Conservation (phyloP, 2,888 invertebrate species). For the Busseola fusca region DNA sequence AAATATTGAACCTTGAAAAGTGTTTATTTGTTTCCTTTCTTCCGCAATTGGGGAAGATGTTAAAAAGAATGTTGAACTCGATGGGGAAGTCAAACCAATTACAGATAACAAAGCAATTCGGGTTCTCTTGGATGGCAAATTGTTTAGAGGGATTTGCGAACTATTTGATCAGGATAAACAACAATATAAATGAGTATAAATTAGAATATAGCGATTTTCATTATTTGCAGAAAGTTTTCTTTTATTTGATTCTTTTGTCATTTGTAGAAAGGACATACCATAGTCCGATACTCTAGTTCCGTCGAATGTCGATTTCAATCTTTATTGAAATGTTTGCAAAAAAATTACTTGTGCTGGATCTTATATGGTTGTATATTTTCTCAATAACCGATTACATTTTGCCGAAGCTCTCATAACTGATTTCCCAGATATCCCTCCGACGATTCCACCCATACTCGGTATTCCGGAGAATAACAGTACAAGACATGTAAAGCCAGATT, state of each 20-base stretch:
- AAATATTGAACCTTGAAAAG: not conserved
- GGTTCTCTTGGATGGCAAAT: slow-evolving; percentile 21
- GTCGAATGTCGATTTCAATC: not conserved
- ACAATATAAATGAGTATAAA: slow-evolving; percentile 3
- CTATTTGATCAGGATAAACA: slow-evolving; percentile 34
- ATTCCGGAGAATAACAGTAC: slow-evolving; percentile 46
- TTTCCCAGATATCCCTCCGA: slow-evolving; percentile 6
- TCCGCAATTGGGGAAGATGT: not conserved
- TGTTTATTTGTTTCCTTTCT: not conserved
- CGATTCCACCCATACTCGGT: slow-evolving; percentile 17
- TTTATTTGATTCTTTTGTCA: slow-evolving; percentile 35
- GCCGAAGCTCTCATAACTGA: not conserved
- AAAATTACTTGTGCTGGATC: not conserved
- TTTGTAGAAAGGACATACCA: not conserved
- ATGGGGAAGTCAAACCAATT: slow-evolving; percentile 27
- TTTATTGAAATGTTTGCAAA: not conserved
- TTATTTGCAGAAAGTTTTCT: slow-evolving; percentile 17
- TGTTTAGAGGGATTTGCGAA: slow-evolving; percentile 39
- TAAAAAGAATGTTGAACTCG: slow-evolving; percentile 8
- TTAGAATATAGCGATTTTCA: slow-evolving; percentile 12
- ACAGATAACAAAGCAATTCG: slow-evolving; percentile 17
- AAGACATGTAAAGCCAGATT: slow-evolving; percentile 35
- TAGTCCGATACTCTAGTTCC: not conserved
- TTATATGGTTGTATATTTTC: not conserved
- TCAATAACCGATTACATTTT: too few species aligned